These are phyloP conservation scores for Catocala sponsa DNA, from an alignment of 2,888 invertebrate genomes.

Conservation along the genomic window DNA sequence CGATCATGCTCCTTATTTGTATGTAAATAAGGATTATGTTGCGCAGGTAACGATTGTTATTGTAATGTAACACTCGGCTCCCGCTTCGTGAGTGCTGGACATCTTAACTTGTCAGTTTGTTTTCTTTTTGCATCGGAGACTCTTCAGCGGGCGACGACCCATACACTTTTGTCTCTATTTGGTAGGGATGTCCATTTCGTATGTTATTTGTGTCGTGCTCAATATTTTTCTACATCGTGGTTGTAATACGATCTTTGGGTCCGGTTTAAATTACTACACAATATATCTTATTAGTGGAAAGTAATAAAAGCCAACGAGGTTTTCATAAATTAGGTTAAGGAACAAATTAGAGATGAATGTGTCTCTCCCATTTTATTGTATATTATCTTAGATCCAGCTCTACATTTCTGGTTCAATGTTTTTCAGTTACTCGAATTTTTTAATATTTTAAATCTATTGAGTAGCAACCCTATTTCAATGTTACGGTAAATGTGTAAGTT, in stretches of 20 bases:
- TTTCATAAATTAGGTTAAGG: too few species aligned
- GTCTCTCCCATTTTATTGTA: too few species aligned
- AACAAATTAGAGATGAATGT: too few species aligned
- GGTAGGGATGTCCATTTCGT: conserved; percentile 63
- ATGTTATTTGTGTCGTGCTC: not conserved
- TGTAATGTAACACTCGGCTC: conserved; percentile 77
- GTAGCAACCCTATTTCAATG: conserved; percentile 67
- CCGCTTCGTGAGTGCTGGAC: conserved; percentile 69
- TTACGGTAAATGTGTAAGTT: conserved; percentile 83
- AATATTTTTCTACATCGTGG: not conserved
- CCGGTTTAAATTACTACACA: not conserved
- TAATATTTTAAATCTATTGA: not conserved
- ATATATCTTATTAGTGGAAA: too few species aligned
- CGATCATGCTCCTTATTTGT: conserved; percentile 55
- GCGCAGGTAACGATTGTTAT: conserved; percentile 69
- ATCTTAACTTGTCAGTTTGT: conserved; percentile 83
- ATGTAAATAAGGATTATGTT: conserved; percentile 57
- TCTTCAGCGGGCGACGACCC: conserved; percentile 79
- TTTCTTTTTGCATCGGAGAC: conserved; percentile 80
- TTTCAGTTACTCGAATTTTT: too few species aligned
- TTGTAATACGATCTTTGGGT: not conserved
- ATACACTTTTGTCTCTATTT: conserved; percentile 57
- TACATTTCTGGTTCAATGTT: too few species aligned
- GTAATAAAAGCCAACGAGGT: too few species aligned
- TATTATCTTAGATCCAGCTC: too few species aligned